These are phyloP conservation scores for Lacerta viridis DNA, from an alignment of 2,797 vertebrate species.

Conservation along the genomic window DNA sequence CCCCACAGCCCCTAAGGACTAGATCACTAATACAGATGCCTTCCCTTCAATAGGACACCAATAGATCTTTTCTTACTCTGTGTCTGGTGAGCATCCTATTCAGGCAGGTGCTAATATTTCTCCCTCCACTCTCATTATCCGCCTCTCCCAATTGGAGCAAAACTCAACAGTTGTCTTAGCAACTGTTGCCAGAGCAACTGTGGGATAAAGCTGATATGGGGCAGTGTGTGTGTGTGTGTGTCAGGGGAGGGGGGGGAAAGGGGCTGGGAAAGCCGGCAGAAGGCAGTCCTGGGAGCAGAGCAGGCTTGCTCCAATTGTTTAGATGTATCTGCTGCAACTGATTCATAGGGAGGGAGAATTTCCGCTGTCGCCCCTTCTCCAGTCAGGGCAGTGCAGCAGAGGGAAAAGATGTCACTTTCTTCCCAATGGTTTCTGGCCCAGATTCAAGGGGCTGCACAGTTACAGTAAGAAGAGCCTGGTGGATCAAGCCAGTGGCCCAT, in stretches of 20 bases:
- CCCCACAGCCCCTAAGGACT: neutral
- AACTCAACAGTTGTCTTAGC: conserved; percentile 8
- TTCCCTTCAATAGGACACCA: conserved; percentile 43
- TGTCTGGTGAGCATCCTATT: neutral
- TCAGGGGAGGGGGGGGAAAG: neutral
- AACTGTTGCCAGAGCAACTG: neutral
- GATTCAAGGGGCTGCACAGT: too few species aligned
- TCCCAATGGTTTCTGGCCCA: too few species aligned
- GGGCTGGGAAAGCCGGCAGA: neutral
- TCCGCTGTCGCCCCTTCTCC: neutral
- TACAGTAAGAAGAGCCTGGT: too few species aligned
- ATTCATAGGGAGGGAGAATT: neutral
- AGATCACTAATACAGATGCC: conserved; percentile 12
- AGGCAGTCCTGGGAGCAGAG: neutral
- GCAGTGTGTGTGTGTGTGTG: too few species aligned
- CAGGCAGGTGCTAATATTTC: neutral
- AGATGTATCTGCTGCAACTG: too few species aligned
- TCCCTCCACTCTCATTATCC: neutral
- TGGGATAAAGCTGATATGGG: neutral
- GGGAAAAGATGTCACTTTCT: too few species aligned
- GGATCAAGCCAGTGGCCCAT: too few species aligned
- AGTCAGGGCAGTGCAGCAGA: neutral
- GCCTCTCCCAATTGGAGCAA: neutral
- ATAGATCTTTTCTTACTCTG: too few species aligned
- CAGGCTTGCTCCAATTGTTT: too few species aligned